Conservation (phyloP, 2,797 vertebrate genomes). For the Cetoscarus ocellatus region DNA sequence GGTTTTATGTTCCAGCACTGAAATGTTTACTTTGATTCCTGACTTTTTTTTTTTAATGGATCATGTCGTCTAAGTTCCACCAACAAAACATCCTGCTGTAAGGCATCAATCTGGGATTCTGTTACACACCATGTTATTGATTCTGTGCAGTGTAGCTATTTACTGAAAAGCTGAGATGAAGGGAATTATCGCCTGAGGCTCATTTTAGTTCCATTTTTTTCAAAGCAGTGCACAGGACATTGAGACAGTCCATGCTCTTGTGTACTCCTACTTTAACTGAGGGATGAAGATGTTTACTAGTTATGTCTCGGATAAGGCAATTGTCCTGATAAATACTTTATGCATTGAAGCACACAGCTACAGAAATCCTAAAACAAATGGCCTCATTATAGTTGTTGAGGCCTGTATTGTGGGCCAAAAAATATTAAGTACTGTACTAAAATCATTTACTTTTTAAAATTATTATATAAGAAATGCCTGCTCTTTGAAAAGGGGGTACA, state of each 20-base stretch:
- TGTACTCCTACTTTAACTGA: slow-evolving; percentile 9
- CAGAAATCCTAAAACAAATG: slow-evolving; percentile 23
- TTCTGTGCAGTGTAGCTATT: slow-evolving; percentile 22
- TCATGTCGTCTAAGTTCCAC: no score
- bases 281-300: slow-evolving; percentile 15
- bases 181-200: slow-evolving; percentile 13
- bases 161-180: slow-evolving; percentile 36
- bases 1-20: no score
- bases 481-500: background rate
- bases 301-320: slow-evolving; percentile 6
- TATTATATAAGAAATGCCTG: background rate
- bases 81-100: no score
- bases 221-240: background rate
- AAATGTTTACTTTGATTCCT: no score
- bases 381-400: slow-evolving; percentile 25
- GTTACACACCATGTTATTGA: slow-evolving; percentile 35
- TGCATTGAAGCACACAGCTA: slow-evolving; percentile 11
- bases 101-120: background rate
- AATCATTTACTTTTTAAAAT: slow-evolving; percentile 5
- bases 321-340: slow-evolving; percentile 14
- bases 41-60: no score
- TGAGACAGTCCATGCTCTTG: slow-evolving; percentile 2
- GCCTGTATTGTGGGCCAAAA: slow-evolving; percentile 2
- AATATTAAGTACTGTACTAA: background rate
- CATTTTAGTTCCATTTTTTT: slow-evolving; percentile 14